These are phyloP conservation scores for Coleophora flavipennella DNA, from an alignment of 2,888 invertebrate genomes.

Conservation along the genomic window DNA sequence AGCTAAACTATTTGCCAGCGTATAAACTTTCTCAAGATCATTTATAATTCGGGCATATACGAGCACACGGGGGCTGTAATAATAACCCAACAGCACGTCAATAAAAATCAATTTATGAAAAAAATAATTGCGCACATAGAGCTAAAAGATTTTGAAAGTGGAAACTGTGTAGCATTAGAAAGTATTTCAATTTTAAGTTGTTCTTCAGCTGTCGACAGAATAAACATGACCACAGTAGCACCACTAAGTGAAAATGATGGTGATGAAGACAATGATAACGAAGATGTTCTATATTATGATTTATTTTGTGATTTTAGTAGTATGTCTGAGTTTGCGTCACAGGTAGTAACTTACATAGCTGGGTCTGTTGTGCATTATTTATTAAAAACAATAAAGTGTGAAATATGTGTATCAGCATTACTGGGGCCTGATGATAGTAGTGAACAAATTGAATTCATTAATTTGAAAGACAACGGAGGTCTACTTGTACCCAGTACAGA, in stretches of 20 bases:
- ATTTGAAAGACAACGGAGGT: too few species aligned
- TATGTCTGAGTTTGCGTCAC: slow-evolving; percentile 6
- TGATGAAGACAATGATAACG: slow-evolving; percentile 2
- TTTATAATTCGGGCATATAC: slow-evolving; percentile 5
- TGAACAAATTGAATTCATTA: too few species aligned
- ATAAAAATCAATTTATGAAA: slow-evolving; percentile 11
- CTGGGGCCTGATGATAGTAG: slow-evolving; percentile 1
- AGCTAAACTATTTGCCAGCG: slow-evolving; percentile 1
- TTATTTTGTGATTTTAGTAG: slow-evolving; percentile 3
- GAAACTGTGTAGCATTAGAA: slow-evolving; percentile 10
- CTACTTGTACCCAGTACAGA: background rate
- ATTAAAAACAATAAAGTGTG: slow-evolving; percentile 12
- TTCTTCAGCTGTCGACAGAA: slow-evolving; percentile 8
- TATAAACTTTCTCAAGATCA: slow-evolving; percentile 15
- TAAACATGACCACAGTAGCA: slow-evolving; percentile 4
- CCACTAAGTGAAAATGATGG: background rate
- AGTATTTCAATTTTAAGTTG: slow-evolving; percentile 6
- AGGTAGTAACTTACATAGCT: slow-evolving; percentile 11
- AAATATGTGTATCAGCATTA: slow-evolving; percentile 10
- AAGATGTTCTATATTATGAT: slow-evolving; percentile 6
- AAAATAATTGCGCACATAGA: slow-evolving; percentile 12
- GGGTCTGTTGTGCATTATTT: slow-evolving; percentile 14
- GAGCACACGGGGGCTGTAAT: slow-evolving; percentile 2
- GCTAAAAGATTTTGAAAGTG: slow-evolving; percentile 5
- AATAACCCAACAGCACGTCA: slow-evolving; percentile 3